phyloP scores from a whole-genome alignment of 1,140 invertebrate genomes.

The Zaprionus tsacasi region DNA sequence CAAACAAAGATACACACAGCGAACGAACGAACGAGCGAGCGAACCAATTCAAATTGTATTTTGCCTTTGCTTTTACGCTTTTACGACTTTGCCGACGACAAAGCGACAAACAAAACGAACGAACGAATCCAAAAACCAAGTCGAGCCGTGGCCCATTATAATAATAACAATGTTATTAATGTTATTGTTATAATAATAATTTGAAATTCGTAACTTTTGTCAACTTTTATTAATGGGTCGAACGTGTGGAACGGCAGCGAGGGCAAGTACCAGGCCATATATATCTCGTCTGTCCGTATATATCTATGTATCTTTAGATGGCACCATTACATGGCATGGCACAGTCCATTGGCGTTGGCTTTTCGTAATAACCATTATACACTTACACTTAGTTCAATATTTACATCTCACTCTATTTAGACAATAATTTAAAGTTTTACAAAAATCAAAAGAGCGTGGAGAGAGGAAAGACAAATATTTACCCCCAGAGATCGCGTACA shows the following conservation, averaged over 20 bases:
- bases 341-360: conserved; percentile 48
- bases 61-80: conserved; percentile 60
- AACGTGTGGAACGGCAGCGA: conserved; percentile 59
- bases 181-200: conserved; percentile 81
- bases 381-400: conserved; percentile 55
- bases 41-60: conserved; percentile 49
- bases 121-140: conserved; percentile 25
- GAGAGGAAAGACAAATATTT: conserved; percentile 61
- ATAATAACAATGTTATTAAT: conserved; percentile 77
- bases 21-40: conserved; percentile 19
- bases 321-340: conserved; percentile 31
- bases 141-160: conserved; percentile 46
- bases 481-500: conserved; percentile 48
- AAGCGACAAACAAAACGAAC: background rate
- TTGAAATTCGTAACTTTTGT: conserved; percentile 81
- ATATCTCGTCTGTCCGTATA: background rate
- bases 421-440: conserved; percentile 63
- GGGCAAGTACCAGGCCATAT: background rate
- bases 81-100: conserved; percentile 47
- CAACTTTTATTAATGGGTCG: conserved; percentile 82
- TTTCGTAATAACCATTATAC: conserved; percentile 59
- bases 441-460: background rate
- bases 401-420: conserved; percentile 72
- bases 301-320: conserved; percentile 13
- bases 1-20: conserved; percentile 35